phyloP scores from a whole-genome alignment of 2,888 invertebrate genomes.

The Periphyllus acericola region DNA sequence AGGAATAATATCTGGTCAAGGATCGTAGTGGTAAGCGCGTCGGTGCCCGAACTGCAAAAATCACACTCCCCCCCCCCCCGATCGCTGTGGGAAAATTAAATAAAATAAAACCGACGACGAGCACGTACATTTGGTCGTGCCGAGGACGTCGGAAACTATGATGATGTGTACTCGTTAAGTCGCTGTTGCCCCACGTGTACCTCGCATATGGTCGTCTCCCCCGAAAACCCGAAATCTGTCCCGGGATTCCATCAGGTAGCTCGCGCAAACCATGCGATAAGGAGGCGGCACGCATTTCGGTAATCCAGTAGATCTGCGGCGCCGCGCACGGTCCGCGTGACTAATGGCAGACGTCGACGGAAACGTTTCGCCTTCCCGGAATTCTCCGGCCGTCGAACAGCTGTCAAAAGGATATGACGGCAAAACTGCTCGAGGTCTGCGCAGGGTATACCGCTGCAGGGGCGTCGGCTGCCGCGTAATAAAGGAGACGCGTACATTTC shows the following conservation, averaged over 20 bases:
- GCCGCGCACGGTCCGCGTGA: not conserved
- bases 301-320: not conserved
- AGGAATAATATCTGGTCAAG: conserved; percentile 4
- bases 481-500: not conserved
- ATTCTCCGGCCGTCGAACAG: not conserved
- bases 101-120: not conserved
- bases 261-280: not conserved
- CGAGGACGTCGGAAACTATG: too few species aligned
- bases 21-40: not conserved
- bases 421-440: not conserved
- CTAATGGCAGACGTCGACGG: not conserved
- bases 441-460: too few species aligned
- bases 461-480: not conserved
- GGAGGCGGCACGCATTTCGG: too few species aligned
- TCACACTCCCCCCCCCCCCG: too few species aligned
- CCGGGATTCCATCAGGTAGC: not conserved
- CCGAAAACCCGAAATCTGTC: not conserved
- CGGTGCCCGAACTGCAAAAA: too few species aligned
- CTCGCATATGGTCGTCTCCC: not conserved
- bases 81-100: not conserved
- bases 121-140: too few species aligned
- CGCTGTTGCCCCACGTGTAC: too few species aligned
- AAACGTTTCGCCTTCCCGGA: not conserved
- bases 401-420: not conserved
- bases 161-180: too few species aligned